Evolutionary conservation across 2,797 vertebrate genomes (phyloP).

Genomic region (Danio albolineatus): DNA sequence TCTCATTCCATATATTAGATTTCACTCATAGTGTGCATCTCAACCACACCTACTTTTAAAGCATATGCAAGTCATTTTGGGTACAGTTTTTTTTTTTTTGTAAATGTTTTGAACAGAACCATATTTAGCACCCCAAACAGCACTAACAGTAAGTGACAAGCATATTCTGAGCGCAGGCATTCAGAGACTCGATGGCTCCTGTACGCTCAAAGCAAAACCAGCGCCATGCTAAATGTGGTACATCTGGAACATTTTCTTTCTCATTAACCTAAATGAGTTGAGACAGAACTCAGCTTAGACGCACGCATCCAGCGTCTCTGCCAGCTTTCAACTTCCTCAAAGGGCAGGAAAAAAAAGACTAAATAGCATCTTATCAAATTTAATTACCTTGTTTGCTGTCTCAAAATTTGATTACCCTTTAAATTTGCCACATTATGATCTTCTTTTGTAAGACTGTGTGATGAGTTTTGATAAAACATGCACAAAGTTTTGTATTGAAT

Average conservation of each 20-base stretch:
- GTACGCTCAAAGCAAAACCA: background rate
- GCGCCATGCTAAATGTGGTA: background rate
- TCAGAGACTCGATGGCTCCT: slow-evolving; percentile 4
- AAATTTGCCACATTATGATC: background rate
- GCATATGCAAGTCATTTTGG: background rate
- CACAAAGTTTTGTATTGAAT: background rate
- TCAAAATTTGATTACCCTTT: slow-evolving; percentile 18
- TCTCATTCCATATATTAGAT: too few relatives aligned
- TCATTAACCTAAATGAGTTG: slow-evolving; percentile 31
- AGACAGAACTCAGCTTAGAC: slow-evolving; percentile 4
- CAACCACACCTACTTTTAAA: background rate
- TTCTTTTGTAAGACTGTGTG: background rate
- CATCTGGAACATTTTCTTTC: slow-evolving; percentile 25
- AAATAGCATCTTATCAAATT: background rate
- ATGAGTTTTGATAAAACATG: slow-evolving; percentile 11
- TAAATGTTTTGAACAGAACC: background rate
- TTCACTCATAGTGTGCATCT: background rate
- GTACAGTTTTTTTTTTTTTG: background rate
- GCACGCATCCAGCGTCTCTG: background rate
- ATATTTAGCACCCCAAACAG: slow-evolving; percentile 16
- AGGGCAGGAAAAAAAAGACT: background rate
- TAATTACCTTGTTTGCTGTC: slow-evolving; percentile 10
- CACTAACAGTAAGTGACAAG: slow-evolving; percentile 13
- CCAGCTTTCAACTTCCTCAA: slow-evolving; percentile 6
- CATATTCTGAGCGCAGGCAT: background rate